phyloP scores from a whole-genome alignment of 2,113 vertebrate species.

The Ictalurus punctatus region DNA sequence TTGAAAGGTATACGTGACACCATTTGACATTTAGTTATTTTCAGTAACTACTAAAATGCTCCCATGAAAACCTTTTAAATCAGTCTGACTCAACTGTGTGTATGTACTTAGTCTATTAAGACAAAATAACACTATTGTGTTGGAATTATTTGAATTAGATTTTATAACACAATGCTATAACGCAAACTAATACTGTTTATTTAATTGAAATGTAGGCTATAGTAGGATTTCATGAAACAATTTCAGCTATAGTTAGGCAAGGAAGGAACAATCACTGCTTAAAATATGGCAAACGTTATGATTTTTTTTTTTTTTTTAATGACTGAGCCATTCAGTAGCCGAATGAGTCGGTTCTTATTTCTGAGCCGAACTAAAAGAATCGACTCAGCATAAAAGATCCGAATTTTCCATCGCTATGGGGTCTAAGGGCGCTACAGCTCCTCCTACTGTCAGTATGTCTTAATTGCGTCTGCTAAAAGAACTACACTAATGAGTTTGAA shows the following conservation, averaged over 20 bases:
- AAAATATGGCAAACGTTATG: neutral
- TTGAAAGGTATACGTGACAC: neutral
- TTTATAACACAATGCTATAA: neutral
- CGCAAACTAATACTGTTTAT: neutral
- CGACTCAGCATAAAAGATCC: neutral
- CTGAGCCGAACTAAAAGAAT: neutral
- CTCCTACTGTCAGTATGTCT: neutral
- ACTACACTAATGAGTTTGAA: neutral
- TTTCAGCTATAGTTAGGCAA: neutral
- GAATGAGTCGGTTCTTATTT: neutral
- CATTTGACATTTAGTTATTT: neutral
- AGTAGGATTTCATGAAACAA: neutral
- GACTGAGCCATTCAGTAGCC: neutral
- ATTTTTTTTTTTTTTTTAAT: neutral
- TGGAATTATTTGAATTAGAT: neutral
- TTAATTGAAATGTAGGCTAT: neutral
- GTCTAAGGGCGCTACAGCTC: neutral
- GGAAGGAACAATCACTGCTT: neutral
- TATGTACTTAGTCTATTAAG: neutral
- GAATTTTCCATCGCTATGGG: neutral
- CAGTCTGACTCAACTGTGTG: neutral
- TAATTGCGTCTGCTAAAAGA: neutral
- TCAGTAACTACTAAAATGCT: neutral
- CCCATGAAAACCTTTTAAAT: neutral
- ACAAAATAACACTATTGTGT: neutral